Evolutionary conservation across 2,113 vertebrate species (phyloP).

Genomic region (Corythaixoides concolor): DNA sequence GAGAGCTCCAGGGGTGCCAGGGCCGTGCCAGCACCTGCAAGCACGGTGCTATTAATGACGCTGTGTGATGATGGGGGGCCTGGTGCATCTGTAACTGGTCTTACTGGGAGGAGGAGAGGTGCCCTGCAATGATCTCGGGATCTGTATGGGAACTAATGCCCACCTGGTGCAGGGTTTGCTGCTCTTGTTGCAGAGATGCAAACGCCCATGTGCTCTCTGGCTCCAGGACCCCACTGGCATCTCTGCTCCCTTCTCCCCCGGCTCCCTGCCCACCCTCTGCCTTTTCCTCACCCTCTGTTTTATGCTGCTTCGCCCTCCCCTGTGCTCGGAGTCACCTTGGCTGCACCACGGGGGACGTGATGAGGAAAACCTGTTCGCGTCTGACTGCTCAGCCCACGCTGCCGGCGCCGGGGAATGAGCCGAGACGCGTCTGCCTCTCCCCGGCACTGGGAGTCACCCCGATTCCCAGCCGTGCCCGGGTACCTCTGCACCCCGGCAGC

Average conservation of each 20-base stretch:
- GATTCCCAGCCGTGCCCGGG: background rate
- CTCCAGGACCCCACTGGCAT: background rate
- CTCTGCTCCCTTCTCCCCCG: accelerated
- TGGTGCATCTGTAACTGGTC: background rate
- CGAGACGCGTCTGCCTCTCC: background rate
- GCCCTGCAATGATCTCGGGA: accelerated
- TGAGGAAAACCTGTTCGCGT: background rate
- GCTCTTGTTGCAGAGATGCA: background rate
- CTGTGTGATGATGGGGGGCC: too few species aligned
- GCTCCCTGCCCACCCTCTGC: background rate
- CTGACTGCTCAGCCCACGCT: background rate
- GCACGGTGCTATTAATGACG: background rate
- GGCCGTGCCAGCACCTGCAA: background rate
- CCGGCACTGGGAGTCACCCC: accelerated
- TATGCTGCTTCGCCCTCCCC: background rate
- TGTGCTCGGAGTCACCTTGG: background rate
- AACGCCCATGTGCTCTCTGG: accelerated
- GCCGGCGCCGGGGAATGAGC: background rate
- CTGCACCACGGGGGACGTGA: background rate
- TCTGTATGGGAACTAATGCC: background rate
- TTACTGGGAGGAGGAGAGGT: background rate
- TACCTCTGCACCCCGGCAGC: background rate
- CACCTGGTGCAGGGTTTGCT: background rate
- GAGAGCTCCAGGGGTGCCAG: background rate
- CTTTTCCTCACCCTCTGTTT: background rate